Evolutionary conservation across 2,888 invertebrate species (phyloP), one percentile per base, ranked within the genome.

Genomic region (Synanthedon andrenaeformis): DNA sequence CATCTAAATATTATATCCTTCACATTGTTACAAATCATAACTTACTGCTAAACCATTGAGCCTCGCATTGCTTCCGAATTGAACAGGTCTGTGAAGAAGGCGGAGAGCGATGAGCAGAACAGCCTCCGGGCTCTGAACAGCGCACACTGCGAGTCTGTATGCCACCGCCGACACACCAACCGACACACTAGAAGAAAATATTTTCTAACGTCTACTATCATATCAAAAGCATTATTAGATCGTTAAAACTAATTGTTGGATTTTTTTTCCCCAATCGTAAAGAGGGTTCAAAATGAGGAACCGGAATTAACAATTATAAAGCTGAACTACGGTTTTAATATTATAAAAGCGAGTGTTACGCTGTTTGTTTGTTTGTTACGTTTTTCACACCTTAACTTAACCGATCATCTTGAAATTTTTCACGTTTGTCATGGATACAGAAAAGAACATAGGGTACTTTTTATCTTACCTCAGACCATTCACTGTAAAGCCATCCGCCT

Each of bases 31-130:
- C 35, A 19, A 19, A 49, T 17, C 6, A 3, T 17, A 49, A 49
- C 49, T 69, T 70, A 88, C 96, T 94, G 12, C 92, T 89, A 72
- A 95, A 96, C 97, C 97, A 97, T 66, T 93, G 91, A 1, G 94
- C 93, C 59, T 90, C 73, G 73, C 93, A 96, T 63, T 89, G 90
- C 59, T 89, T 89, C 58, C 90, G 90, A 41, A 90, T 90, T n/a
- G 91, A 88, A 68, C 95, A 95, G 1, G 90, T 88, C 59, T 93
- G 89, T 0, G 90, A 89, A 1, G 89, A 82, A 59, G 91, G 90
- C 0, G 95, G 91, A 53, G 88, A 88, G 56, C 75, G 81, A 63
- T 88, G 90, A 63, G 89, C 84, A 54, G 90, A 86, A 67, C 91
- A 90, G 12, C 90, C 89, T n/a, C 89, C 88, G 0, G 90, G 89